These are phyloP conservation scores for Drosophila suzukii DNA, from an alignment of 1,140 invertebrate genomes.

Conservation along the genomic window DNA sequence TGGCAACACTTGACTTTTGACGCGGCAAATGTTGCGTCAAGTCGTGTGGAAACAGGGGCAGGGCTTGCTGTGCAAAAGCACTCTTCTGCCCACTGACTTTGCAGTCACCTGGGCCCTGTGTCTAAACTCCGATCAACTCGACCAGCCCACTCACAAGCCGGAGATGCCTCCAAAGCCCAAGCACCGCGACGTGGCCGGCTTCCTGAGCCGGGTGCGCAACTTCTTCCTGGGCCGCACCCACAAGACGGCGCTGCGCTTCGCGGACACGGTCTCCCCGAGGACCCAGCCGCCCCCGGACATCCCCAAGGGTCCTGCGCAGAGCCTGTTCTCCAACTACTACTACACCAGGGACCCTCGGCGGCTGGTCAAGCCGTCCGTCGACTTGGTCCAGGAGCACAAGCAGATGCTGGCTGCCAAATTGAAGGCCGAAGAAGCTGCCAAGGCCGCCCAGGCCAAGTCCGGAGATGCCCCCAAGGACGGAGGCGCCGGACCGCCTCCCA, in stretches of 20 bases:
- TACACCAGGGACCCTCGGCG: constrained; percentile 43
- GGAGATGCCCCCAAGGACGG: background rate
- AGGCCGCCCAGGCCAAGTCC: constrained; percentile 1
- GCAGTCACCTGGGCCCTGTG: constrained; percentile 10
- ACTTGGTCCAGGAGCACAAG: constrained; percentile 40
- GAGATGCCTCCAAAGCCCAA: constrained; percentile 43
- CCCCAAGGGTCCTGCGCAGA: constrained; percentile 1
- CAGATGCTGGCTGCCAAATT: constrained; percentile 4
- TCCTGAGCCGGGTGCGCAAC: constrained; percentile 54
- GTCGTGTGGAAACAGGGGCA: constrained; percentile 46
- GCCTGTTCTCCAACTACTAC: constrained; percentile 37
- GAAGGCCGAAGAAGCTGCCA: constrained; percentile 4
- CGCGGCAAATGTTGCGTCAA: constrained; percentile 51
- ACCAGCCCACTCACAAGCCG: background rate
- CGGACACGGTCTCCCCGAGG: constrained; percentile 34
- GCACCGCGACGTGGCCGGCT: constrained; percentile 58
- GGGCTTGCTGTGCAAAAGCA: background rate
- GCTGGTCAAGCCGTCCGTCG: constrained; percentile 32
- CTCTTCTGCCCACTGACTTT: constrained; percentile 10
- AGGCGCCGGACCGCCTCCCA: background rate
- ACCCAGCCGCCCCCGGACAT: constrained; percentile 18
- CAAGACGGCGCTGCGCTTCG: constrained; percentile 33
- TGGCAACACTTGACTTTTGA: constrained; percentile 10
- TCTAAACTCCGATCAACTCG: constrained; percentile 18
- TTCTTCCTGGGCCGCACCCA: constrained; percentile 59